A percentile compares a stretch with the other conserved stretches of the same genome.
phyloP scores from a whole-genome alignment of 2,888 invertebrate species.

The Cerceris ruficornis region DNA sequence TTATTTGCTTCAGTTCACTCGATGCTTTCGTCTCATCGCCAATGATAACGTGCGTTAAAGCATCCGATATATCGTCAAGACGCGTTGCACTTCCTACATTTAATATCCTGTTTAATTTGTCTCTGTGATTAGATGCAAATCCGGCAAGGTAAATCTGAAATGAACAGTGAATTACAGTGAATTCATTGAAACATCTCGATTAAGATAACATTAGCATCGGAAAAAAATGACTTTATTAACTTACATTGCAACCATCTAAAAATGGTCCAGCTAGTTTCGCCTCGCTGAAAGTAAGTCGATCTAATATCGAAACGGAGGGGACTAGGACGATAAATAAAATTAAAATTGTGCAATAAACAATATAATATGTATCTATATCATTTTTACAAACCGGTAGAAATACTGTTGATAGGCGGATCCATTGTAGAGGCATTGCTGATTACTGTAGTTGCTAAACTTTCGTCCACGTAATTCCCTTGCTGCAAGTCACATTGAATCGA shows the following conservation, averaged over 20 bases:
- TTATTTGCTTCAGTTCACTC: constrained; percentile 81
- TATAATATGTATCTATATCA: not conserved
- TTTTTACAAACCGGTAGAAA: constrained; percentile 33
- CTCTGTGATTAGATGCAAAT: constrained; percentile 85
- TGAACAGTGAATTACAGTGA: not conserved
- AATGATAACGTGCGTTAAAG: constrained; percentile 91
- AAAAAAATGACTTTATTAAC: constrained; percentile 66
- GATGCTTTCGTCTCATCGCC: constrained; percentile 83
- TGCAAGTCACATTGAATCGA: constrained; percentile 74
- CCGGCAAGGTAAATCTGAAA: constrained; percentile 87
- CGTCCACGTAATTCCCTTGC: constrained; percentile 68
- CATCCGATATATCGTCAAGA: constrained; percentile 88
- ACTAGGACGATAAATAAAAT: constrained; percentile 27
- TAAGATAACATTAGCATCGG: not conserved
- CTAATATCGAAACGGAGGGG: constrained; percentile 27
- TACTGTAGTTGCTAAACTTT: constrained; percentile 66
- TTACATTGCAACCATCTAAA: constrained; percentile 94
- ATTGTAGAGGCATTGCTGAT: constrained; percentile 42
- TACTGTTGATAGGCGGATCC: constrained; percentile 7
- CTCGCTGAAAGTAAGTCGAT: constrained; percentile 84
- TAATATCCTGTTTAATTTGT: constrained; percentile 87
- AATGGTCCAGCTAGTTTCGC: constrained; percentile 90
- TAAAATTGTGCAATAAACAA: not conserved
- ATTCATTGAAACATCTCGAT: not conserved
- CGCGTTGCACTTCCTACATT: constrained; percentile 93